These are phyloP conservation scores for Mylabris sibirica DNA, from an alignment of 2,888 invertebrate genomes.

Conservation along the genomic window DNA sequence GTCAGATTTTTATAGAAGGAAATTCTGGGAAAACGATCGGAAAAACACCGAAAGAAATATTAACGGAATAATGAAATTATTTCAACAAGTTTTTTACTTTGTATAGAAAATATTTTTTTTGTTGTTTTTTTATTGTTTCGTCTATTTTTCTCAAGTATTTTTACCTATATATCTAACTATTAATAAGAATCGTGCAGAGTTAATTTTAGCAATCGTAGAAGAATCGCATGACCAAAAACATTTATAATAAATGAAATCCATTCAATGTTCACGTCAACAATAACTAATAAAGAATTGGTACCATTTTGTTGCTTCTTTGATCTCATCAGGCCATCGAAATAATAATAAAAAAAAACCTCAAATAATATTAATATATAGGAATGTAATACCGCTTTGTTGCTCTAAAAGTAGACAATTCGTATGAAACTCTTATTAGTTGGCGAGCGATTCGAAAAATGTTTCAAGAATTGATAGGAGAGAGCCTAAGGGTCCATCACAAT, in stretches of 20 bases:
- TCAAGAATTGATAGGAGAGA: too few relatives aligned
- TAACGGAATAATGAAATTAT: background rate
- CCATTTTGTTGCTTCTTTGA: background rate
- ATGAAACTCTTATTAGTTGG: too few relatives aligned
- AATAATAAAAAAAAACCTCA: too few relatives aligned
- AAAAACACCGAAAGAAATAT: background rate
- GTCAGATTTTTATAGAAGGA: background rate
- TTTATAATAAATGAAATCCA: background rate
- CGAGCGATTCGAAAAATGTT: too few relatives aligned
- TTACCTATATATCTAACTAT: too few relatives aligned
- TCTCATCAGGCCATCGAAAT: background rate
- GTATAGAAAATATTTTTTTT: too few relatives aligned
- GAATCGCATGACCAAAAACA: slow-evolving; percentile 6
- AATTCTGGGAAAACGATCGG: background rate
- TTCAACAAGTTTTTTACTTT: background rate
- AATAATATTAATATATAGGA: too few relatives aligned
- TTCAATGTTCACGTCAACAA: background rate
- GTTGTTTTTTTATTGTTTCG: background rate
- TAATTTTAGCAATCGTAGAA: background rate
- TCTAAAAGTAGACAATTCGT: too few relatives aligned
- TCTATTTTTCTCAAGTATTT: background rate
- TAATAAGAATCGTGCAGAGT: background rate
- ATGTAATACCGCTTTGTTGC: too few relatives aligned
- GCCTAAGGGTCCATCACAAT: too few relatives aligned
- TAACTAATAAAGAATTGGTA: background rate